Base-by-base conservation (phyloP, 2,888 invertebrate genomes). In the Geotrupes spiniger region DNA sequence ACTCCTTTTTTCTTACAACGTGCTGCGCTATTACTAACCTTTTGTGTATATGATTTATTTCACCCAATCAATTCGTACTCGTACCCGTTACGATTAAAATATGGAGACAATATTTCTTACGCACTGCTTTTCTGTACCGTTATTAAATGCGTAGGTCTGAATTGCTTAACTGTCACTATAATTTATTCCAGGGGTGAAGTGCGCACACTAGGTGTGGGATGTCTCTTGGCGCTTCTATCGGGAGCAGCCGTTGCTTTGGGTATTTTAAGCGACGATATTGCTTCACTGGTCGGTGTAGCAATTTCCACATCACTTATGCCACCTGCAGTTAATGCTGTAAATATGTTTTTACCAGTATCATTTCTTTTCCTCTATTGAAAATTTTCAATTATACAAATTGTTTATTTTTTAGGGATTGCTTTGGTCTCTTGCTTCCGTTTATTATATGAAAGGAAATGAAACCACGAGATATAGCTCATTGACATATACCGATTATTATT, bases 271-370 rank as follows among this genome's bases (percentile, higher is more conserved):
- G 87, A 87, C 45, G 87, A 89, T 69, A 81, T 85, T 2, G 85
- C 87, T 0, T 88, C 88, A 0, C 72, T 89, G 4, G 88, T 89
- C 0, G 89, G 89, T 2, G 89, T 89, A 3, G 89, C 89, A 2
- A 89, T 90, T 59, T 89, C 89, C 0, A 88, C 88, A 0, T 88
- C 89, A 0, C 70, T 90, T 10, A 73, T 89, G 47, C 89, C 89
- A 1, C 89, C 90, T 2, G 87, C 88, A 42, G 89, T 89, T 1
- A 89, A 90, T 73, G 83, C 87, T 50, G 87, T 83, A 62, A 74
- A 25, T 26, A 14, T 26, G 26, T 21, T 4, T 21, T 4, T 21
- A 21, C 21, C 21, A 4, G 6, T 6, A 21, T 21, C n/a, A n/a
- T n/a, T 33, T 4, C 14, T 5, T 46, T 38, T 25, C 25, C 40